Conservation (phyloP, 2,797 vertebrate genomes). For the Smutsia gigantea region DNA sequence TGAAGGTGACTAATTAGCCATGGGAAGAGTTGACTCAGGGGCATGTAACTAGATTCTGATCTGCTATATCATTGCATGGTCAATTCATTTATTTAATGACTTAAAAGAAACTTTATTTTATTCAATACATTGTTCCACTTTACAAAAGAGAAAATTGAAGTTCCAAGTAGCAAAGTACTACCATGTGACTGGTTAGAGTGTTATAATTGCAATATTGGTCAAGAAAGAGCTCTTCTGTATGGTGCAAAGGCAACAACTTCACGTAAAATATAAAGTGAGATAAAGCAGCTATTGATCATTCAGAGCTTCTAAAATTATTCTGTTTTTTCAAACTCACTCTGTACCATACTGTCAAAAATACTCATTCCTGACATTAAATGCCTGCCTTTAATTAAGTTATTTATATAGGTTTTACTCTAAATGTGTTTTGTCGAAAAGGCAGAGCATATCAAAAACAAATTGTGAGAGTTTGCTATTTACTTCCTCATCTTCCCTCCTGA, state of each 20-base stretch:
- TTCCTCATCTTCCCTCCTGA: neutral
- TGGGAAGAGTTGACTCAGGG: neutral
- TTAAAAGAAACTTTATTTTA: neutral
- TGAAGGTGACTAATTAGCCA: neutral
- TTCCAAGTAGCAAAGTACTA: neutral
- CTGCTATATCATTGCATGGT: neutral
- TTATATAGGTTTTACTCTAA: constrained; percentile 59
- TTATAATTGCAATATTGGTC: neutral
- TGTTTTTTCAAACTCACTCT: neutral
- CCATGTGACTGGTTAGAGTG: neutral
- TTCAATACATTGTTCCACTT: neutral
- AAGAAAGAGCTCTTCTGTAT: neutral
- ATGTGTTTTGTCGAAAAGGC: constrained; percentile 41
- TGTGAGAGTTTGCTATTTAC: constrained; percentile 48
- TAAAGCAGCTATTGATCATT: neutral
- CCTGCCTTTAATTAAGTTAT: constrained; percentile 47
- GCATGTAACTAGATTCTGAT: neutral
- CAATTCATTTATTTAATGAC: neutral
- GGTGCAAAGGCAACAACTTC: neutral
- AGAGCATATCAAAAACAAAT: constrained; percentile 50
- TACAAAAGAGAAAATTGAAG: neutral
- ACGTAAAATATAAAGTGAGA: neutral
- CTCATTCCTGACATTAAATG: constrained; percentile 17
- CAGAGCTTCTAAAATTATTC: neutral
- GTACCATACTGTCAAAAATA: neutral